Percentiles rank a stretch among this genome's conserved stretches.
phyloP scores from a whole-genome alignment of 2,113 vertebrate species.

The Gobiocypris rarus region DNA sequence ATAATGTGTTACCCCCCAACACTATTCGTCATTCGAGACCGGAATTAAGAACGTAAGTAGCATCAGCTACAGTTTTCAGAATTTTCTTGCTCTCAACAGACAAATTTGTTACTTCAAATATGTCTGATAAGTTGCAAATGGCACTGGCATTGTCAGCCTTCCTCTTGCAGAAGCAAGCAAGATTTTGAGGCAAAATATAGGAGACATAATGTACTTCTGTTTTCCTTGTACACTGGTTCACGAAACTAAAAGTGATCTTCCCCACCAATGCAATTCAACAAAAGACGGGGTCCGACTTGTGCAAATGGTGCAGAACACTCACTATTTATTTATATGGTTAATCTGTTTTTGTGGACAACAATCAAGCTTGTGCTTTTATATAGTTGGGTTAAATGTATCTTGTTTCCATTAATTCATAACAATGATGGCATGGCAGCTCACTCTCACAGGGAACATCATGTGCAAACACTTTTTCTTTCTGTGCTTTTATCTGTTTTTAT shows the following conservation, averaged over 20 bases:
- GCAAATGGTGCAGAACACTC: background rate
- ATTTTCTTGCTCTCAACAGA: background rate
- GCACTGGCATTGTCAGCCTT: background rate
- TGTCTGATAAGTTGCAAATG: background rate
- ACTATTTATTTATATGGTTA: background rate
- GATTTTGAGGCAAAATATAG: background rate
- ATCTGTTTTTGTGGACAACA: background rate
- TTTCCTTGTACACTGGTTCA: background rate
- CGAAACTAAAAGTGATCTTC: background rate
- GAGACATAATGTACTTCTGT: background rate
- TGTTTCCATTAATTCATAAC: constrained; percentile 12
- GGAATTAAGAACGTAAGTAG: no score
- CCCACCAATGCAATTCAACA: background rate
- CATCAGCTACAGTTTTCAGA: background rate
- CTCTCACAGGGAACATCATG: background rate
- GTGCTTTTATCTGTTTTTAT: background rate
- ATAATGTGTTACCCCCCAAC: no score
- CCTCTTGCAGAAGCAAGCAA: background rate
- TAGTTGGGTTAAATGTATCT: background rate
- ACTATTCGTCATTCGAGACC: no score
- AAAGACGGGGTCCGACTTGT: background rate
- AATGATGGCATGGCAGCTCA: background rate
- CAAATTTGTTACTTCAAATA: background rate
- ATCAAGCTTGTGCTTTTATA: background rate
- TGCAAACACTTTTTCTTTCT: background rate